Evolutionary conservation across 2,113 vertebrate genomes (phyloP).

Genomic region (Trogon surrucura): DNA sequence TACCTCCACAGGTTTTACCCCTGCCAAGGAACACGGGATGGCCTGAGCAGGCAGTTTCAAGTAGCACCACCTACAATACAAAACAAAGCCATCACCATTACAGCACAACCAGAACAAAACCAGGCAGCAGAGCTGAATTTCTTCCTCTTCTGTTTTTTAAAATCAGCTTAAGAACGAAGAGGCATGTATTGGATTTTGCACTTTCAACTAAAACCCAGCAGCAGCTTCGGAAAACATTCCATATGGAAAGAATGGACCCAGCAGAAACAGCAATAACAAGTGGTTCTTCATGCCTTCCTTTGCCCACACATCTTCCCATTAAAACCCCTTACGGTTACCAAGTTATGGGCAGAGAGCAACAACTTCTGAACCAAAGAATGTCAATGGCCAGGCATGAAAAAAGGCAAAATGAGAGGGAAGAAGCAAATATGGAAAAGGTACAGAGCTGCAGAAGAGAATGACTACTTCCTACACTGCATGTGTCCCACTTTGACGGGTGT

Average conservation of each 20-base stretch:
- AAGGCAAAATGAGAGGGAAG: neutral
- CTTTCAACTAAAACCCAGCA: neutral
- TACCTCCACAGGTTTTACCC: conserved; percentile 85
- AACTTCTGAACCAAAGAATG: neutral
- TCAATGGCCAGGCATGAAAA: neutral
- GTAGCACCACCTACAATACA: conserved; percentile 82
- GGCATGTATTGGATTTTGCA: neutral
- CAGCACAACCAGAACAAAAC: neutral
- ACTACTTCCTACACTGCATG: neutral
- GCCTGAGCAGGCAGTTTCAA: conserved; percentile 90
- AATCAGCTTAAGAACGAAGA: neutral
- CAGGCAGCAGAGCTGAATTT: neutral
- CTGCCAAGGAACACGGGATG: conserved; percentile 85
- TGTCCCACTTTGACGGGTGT: neutral
- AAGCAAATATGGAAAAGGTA: neutral
- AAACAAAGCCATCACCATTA: neutral
- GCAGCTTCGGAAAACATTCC: neutral
- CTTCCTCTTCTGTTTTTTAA: neutral
- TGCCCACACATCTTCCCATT: neutral
- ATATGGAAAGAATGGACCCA: neutral
- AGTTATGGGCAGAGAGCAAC: neutral
- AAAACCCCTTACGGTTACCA: neutral
- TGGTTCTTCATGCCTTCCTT: neutral
- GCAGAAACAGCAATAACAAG: neutral
- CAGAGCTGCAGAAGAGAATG: neutral